Conservation (phyloP, 2,113 vertebrate species). For the Salvelinus sp. region DNA sequence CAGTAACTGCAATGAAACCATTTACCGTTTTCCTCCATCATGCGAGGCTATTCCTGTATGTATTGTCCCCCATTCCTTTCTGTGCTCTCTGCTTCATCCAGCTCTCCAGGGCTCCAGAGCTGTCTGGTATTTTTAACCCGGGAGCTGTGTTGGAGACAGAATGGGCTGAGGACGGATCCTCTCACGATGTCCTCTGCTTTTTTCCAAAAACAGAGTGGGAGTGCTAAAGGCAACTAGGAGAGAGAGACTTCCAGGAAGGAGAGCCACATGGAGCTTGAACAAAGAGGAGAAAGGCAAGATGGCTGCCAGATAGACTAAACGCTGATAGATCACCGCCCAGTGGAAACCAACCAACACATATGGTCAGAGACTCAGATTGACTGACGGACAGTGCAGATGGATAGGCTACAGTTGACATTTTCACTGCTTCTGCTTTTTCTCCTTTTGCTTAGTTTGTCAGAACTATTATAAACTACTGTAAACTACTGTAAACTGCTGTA, state of each 20-base stretch:
- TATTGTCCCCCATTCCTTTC: background rate
- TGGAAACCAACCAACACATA: background rate
- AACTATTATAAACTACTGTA: background rate
- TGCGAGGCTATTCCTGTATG: background rate
- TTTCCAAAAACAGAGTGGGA: constrained; percentile 30
- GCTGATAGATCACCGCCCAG: background rate
- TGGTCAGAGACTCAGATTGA: background rate
- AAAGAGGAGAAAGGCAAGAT: constrained; percentile 6
- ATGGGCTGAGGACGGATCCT: constrained; percentile 1
- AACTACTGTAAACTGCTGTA: too few relatives aligned
- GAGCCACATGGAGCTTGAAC: constrained; percentile 11
- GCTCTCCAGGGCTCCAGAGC: background rate
- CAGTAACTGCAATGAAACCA: background rate
- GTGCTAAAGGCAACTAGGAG: constrained; percentile 9
- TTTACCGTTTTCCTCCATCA: background rate
- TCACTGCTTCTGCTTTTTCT: background rate
- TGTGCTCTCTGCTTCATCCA: too few relatives aligned
- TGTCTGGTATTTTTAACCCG: constrained; percentile 15
- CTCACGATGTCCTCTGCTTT: constrained; percentile 7
- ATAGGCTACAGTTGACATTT: background rate
- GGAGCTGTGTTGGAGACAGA: constrained; percentile 8
- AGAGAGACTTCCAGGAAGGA: constrained; percentile 14
- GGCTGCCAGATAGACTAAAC: constrained; percentile 12
- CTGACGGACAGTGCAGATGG: background rate
- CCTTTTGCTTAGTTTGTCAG: too few relatives aligned